Percentiles rank a stretch among this genome's conserved stretches.
Conservation (phyloP, 2,113 vertebrate species). For the Globicephala melas region DNA sequence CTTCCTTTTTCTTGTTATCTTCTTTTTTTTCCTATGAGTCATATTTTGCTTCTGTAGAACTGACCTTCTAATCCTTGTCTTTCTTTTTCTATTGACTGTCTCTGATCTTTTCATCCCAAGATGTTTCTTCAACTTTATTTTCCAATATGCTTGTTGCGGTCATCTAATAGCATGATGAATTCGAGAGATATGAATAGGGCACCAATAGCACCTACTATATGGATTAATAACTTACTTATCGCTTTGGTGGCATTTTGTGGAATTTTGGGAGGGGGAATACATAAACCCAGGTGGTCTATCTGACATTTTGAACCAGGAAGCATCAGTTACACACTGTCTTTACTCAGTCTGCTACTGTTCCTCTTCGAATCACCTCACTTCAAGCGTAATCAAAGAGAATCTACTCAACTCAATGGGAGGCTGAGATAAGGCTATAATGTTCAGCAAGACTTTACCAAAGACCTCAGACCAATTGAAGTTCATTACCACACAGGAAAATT, state of each 20-base stretch:
- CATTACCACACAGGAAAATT: background rate
- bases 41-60: background rate
- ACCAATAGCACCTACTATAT: background rate
- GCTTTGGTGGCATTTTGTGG: background rate
- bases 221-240: background rate
- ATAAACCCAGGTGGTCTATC: background rate
- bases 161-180: background rate
- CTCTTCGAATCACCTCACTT: background rate
- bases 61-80: background rate
- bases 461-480: background rate
- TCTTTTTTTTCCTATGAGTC: background rate
- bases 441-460: background rate
- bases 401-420: background rate
- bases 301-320: background rate
- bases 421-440: background rate
- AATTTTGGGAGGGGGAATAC: background rate
- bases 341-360: background rate
- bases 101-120: background rate
- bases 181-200: background rate
- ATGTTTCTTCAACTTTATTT: constrained; percentile 6
- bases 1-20: background rate
- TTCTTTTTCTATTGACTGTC: background rate
- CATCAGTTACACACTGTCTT: background rate
- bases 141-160: background rate
- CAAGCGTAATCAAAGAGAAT: background rate